These are phyloP conservation scores for Penaeus monodon DNA, from an alignment of 2,888 invertebrate species.

Conservation along the genomic window DNA sequence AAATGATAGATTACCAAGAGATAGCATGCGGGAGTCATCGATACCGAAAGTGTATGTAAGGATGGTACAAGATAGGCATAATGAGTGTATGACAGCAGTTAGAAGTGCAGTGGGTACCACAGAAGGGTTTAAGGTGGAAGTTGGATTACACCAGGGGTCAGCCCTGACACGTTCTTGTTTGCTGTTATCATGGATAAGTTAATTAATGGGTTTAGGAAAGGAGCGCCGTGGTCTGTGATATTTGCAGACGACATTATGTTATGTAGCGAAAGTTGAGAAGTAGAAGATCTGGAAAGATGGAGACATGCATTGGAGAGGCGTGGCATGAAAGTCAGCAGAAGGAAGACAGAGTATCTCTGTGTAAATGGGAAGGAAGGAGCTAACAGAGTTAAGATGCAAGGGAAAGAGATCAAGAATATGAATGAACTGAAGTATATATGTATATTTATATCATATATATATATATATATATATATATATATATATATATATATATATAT, in stretches of 20 bases:
- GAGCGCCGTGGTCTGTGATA: not conserved
- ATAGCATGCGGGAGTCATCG: not conserved
- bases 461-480: too few relatives aligned
- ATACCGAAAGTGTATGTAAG: not conserved
- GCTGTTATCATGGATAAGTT: not conserved
- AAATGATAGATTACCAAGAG: too few relatives aligned
- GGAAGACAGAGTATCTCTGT: not conserved
- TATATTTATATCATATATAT: too few relatives aligned
- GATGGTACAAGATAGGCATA: not conserved
- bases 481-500: too few relatives aligned
- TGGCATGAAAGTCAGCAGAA: not conserved
- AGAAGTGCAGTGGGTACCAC: not conserved
- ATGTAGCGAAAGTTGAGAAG: not conserved
- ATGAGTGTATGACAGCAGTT: not conserved
- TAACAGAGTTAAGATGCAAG: not conserved
- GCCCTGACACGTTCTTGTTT: not conserved
- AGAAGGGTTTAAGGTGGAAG: not conserved
- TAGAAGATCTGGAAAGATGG: not conserved
- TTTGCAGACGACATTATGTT: not conserved
- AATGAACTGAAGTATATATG: too few relatives aligned
- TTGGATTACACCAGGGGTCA: slow-evolving; percentile 1
- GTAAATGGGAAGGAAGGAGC: not conserved
- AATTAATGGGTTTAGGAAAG: not conserved
- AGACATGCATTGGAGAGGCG: not conserved
- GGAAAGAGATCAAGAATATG: not conserved